phyloP scores from a whole-genome alignment of 2,797 vertebrate species.

The Pseudochromis fuscus region DNA sequence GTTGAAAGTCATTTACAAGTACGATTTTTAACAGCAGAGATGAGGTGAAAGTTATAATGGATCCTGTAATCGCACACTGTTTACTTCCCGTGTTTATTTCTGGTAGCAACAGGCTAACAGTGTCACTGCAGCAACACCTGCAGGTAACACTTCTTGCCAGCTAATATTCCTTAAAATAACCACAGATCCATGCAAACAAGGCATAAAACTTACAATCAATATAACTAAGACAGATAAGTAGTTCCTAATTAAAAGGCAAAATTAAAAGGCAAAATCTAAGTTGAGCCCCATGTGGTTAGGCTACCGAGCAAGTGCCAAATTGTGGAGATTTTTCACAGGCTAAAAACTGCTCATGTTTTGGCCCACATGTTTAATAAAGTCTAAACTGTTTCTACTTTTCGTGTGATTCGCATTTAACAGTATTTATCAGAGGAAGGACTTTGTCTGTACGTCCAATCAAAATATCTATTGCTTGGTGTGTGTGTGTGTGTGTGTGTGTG shows the following conservation, averaged over 20 bases:
- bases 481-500: constrained; percentile 11
- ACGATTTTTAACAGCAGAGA: constrained; percentile 21
- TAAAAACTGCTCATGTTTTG: constrained; percentile 45
- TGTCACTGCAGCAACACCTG: constrained; percentile 57
- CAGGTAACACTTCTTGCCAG: constrained; percentile 61
- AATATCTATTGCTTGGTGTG: not conserved
- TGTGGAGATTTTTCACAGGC: constrained; percentile 28
- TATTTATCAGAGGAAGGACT: not conserved
- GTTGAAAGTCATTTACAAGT: constrained; percentile 32
- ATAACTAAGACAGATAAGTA: constrained; percentile 54
- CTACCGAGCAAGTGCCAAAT: constrained; percentile 38
- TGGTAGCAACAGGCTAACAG: constrained; percentile 52
- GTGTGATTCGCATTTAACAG: not conserved
- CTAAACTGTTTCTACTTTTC: constrained; percentile 8
- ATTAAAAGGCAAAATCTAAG: constrained; percentile 39
- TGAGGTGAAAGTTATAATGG: constrained; percentile 28
- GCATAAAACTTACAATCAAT: constrained; percentile 56
- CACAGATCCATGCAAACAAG: constrained; percentile 57
- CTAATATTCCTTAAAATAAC: constrained; percentile 70
- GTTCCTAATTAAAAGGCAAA: constrained; percentile 49
- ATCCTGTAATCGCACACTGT: constrained; percentile 30
- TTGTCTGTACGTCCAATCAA: no score
- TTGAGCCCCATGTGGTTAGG: constrained; percentile 52
- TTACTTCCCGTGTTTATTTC: constrained; percentile 57
- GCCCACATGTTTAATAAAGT: constrained; percentile 10